phyloP scores from a whole-genome alignment of 1,140 invertebrate species.

The Drosophila sp. region DNA sequence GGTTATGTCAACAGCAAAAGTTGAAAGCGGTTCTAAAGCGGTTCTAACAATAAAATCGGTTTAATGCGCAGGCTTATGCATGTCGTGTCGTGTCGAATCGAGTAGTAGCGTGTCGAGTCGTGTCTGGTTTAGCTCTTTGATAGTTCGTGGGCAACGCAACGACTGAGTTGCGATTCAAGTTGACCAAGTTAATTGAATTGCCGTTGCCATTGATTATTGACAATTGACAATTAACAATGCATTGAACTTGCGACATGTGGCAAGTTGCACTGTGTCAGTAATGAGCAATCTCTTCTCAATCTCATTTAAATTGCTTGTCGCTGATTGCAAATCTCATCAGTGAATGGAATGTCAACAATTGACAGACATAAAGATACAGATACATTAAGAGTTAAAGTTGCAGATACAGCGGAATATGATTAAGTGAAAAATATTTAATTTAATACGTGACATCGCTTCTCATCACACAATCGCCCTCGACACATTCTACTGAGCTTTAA shows the following conservation, averaged over 20 bases:
- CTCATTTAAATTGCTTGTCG: conserved; percentile 1
- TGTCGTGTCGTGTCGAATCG: background rate
- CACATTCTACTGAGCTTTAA: too few relatives aligned
- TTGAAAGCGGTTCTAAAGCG: conserved; percentile 27
- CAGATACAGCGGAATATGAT: too few relatives aligned
- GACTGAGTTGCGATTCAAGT: too few relatives aligned
- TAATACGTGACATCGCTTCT: background rate
- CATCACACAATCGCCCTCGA: too few relatives aligned
- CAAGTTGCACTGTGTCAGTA: conserved; percentile 29
- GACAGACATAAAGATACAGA: background rate
- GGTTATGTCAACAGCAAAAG: conserved; percentile 23
- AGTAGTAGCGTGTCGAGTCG: background rate
- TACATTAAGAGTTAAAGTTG: background rate
- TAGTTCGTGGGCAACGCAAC: background rate
- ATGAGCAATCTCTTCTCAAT: conserved; percentile 22
- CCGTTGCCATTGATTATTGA: conserved; percentile 17
- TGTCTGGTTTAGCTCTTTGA: background rate
- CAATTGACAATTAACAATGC: conserved; percentile 22
- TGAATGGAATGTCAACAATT: conserved; percentile 1
- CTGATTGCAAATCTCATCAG: conserved; percentile 13
- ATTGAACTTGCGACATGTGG: conserved; percentile 39
- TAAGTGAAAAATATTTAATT: background rate
- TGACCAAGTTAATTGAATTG: conserved; percentile 33
- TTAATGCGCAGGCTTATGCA: background rate
- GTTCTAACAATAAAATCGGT: background rate